phyloP scores from a whole-genome alignment of 37 sponge, comb jelly and placozoan genomes.

The Ianthella basta region DNA sequence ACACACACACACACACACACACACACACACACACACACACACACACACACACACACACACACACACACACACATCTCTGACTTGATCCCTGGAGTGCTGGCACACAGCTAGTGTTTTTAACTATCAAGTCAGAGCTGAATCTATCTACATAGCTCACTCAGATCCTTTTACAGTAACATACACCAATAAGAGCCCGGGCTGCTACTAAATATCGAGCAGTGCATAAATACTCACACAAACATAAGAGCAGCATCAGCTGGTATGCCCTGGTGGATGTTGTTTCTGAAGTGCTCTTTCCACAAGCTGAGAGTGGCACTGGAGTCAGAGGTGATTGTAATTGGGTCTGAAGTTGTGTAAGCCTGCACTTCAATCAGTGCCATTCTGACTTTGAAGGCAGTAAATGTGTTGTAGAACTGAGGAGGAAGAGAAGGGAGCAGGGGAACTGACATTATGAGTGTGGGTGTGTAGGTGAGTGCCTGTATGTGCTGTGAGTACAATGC shows the following conservation, averaged over 20 bases:
- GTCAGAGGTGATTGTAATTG: constrained; percentile 40
- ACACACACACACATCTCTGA: no score
- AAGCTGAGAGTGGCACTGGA: constrained; percentile 33
- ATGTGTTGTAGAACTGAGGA: constrained; percentile 23
- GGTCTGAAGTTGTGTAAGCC: constrained; percentile 60
- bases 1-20: no score
- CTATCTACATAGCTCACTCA: no score
- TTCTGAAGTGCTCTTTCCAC: constrained; percentile 25
- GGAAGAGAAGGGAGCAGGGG: neutral
- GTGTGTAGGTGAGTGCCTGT: neutral
- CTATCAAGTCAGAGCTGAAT: neutral
- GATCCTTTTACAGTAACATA: no score
- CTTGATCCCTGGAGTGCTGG: no score
- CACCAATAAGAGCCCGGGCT: no score
- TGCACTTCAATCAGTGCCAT: constrained; percentile 58
- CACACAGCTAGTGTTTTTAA: no score
- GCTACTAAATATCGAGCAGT: no score
- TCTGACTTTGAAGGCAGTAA: constrained; percentile 40
- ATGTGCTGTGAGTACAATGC: no score
- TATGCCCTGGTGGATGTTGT: neutral
- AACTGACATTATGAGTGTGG: neutral
- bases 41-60: neutral
- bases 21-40: no score
- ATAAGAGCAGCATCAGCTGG: constrained; percentile 2
- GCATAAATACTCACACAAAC: constrained; percentile 30